Evolutionary conservation across 1,140 invertebrate genomes (phyloP).

Genomic region (Eriosoma lanigerum): DNA sequence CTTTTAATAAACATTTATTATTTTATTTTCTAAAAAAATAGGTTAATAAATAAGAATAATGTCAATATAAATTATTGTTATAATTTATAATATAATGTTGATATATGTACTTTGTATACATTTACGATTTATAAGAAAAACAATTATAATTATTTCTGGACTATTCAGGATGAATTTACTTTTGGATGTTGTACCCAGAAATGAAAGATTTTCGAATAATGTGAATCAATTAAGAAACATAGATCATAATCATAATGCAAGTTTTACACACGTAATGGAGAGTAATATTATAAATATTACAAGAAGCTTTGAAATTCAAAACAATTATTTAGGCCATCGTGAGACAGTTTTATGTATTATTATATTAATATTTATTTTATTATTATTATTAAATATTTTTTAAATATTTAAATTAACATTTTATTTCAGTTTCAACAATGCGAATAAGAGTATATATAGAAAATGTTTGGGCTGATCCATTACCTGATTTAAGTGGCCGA

Average conservation of each 20-base stretch:
- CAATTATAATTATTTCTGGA: neutral
- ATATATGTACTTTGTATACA: too few relatives aligned
- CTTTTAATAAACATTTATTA: too few relatives aligned
- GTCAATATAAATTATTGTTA: too few relatives aligned
- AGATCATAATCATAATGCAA: neutral
- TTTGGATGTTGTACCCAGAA: conserved; percentile 10
- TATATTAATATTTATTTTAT: neutral
- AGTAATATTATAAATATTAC: too few relatives aligned
- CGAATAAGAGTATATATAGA: neutral
- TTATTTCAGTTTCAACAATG: neutral
- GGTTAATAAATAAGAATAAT: too few relatives aligned
- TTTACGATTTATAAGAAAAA: neutral
- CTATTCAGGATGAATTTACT: conserved; percentile 10
- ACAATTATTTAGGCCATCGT: neutral
- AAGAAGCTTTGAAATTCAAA: neutral
- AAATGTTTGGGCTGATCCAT: conserved; percentile 11
- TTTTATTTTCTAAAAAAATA: too few relatives aligned
- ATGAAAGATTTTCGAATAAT: too few relatives aligned
- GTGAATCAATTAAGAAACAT: neutral
- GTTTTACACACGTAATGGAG: neutral
- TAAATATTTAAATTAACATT: neutral
- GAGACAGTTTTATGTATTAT: neutral
- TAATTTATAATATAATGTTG: too few relatives aligned
- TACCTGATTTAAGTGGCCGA: conserved; percentile 37
- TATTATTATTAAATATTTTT: too few relatives aligned